Conservation (phyloP, 2,797 vertebrate species). For the Lindbergichthys nudifrons region DNA sequence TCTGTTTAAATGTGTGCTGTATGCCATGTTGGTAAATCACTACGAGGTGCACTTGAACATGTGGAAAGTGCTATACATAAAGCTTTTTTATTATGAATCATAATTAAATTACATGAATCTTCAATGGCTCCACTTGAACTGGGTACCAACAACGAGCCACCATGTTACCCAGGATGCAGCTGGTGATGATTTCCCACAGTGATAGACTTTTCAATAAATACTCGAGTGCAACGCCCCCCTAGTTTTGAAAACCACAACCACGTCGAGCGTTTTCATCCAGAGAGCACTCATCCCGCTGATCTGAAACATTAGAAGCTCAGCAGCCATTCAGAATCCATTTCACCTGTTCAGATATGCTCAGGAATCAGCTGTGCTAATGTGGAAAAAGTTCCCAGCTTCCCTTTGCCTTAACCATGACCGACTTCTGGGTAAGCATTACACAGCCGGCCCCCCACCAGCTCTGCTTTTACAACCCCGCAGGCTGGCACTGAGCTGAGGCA, state of each 20-base stretch:
- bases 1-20: too few relatives aligned
- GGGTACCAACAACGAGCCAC: neutral
- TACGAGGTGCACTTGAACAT: too few relatives aligned
- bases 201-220: neutral
- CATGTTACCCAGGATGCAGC: constrained; percentile 14
- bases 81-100: too few relatives aligned
- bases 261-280: constrained; percentile 11
- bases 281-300: constrained; percentile 19
- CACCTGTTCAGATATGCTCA: constrained; percentile 28
- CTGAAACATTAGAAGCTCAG: constrained; percentile 25
- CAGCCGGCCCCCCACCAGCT: neutral
- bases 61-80: too few relatives aligned
- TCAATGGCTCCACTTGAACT: neutral
- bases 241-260: constrained; percentile 8
- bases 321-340: constrained; percentile 26
- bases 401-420: neutral
- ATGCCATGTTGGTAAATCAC: too few relatives aligned
- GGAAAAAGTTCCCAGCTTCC: constrained; percentile 12
- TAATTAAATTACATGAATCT: too few relatives aligned
- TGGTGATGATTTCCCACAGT: constrained; percentile 1
- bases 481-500: constrained; percentile 33
- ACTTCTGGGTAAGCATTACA: neutral
- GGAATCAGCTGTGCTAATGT: constrained; percentile 16
- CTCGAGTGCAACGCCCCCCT: neutral
- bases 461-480: constrained; percentile 6